Base-by-base conservation (phyloP, 2,888 invertebrate species). In the Eristalis tenax region DNA sequence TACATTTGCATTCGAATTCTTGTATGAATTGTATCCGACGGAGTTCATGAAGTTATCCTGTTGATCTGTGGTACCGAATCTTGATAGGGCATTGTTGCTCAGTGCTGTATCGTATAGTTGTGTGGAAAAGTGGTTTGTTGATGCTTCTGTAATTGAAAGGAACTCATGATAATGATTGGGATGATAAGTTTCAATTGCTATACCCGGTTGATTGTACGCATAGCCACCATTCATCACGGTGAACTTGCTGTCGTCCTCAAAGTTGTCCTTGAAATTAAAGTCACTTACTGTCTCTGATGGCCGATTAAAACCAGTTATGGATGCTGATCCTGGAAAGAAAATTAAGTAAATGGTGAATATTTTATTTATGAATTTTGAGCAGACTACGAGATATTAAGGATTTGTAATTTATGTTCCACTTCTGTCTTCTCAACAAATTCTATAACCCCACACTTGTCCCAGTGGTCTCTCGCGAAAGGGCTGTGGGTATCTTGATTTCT, bases 211-310 rank as follows among this genome's bases (percentile, higher is more conserved):
- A 82, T 91, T 91, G 89, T 92, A 92, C 15, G 90, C 90, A 50
- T 91, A 92, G 23, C 90, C 91, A 6, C 75, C 88, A 13, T 89
- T 85, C 40, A 88, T 77, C 0, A 65, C 5, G n/a, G 88, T 63
- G 69, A 90, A 91, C 76, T 91, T 90, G 28, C 61, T 88, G 23
- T 92, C 92, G 63, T 92, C 92, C 22, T 91, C 92, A 68, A 92
- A 92, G 80, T 90, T 92, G 90, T 97, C 97, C 90, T 97, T 96
- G 90, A 97, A 97, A 78, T 97, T 97, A 66, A 95, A 94, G 90
- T 96, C 96, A 77, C 96, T 95, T 23, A 95, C 94, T 50, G 92
- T 89, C 4, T 93, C 93, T 83, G 92, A 90, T 59, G 92, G 92
- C 3, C 93, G 91, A 77, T 92, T 91, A 75, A 92, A 92, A 5